Evolutionary conservation across 2,113 vertebrate genomes (phyloP).

Genomic region (Chamaea fasciata): DNA sequence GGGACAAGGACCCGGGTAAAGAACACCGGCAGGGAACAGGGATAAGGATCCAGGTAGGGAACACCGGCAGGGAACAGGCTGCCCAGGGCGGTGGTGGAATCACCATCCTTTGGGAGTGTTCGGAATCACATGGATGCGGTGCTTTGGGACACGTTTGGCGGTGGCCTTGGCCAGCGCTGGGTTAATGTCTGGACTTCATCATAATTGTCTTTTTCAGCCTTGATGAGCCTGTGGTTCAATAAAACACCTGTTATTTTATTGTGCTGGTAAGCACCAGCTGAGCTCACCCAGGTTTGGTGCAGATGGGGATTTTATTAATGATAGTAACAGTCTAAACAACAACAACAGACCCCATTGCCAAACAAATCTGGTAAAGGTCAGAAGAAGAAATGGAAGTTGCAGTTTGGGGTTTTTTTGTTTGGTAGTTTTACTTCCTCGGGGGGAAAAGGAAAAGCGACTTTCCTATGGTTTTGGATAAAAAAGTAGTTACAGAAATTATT

Average conservation of each 20-base stretch:
- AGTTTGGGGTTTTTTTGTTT: accelerated
- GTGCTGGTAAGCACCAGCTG: background rate
- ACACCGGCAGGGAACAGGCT: background rate
- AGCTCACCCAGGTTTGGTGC: background rate
- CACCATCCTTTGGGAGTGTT: background rate
- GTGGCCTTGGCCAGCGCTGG: background rate
- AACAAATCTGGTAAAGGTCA: background rate
- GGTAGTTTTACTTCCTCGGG: background rate
- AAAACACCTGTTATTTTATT: background rate
- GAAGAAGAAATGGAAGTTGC: background rate
- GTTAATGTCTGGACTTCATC: background rate
- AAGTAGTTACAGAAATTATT: background rate
- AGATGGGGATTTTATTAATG: background rate
- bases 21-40: no score
- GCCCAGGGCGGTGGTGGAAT: background rate
- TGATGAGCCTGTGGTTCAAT: background rate
- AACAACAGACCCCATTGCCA: background rate
- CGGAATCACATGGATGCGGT: accelerated
- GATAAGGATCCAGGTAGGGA: background rate
- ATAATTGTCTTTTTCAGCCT: background rate
- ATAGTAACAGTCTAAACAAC: background rate
- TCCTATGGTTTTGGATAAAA: background rate
- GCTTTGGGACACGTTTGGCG: background rate
- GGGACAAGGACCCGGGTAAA: background rate
- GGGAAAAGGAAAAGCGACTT: background rate